Evolutionary conservation across 2,888 invertebrate species (phyloP).

Genomic region (Rotaria sp.): DNA sequence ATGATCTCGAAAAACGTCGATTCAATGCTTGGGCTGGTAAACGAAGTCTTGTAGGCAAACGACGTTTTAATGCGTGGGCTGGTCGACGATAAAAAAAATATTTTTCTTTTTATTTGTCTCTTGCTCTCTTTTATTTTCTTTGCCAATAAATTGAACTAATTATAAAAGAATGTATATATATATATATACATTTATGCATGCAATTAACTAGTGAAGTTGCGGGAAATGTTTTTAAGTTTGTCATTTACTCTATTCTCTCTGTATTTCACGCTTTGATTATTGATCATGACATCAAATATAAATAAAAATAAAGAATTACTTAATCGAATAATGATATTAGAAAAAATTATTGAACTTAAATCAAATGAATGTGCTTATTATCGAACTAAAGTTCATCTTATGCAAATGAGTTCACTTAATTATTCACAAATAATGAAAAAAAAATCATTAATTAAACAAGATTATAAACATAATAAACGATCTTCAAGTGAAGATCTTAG

Average conservation of each 20-base stretch:
- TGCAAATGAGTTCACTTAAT: neutral
- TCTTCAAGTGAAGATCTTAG: neutral
- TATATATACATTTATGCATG: too few relatives aligned
- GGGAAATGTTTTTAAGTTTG: neutral
- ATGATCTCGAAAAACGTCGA: neutral
- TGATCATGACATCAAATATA: neutral
- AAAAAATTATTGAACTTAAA: conserved; percentile 12
- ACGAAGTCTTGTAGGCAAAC: neutral
- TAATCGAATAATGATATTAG: neutral
- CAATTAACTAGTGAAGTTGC: neutral
- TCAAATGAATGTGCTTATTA: conserved; percentile 22
- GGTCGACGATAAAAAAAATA: conserved; percentile 11
- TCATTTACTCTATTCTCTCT: neutral
- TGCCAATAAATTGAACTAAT: neutral
- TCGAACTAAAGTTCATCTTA: neutral
- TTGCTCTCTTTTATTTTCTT: neutral
- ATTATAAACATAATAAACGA: neutral
- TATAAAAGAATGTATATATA: neutral
- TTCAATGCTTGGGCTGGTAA: conserved; percentile 27
- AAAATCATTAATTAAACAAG: neutral
- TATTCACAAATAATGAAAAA: neutral
- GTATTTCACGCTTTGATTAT: neutral
- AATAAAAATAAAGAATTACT: neutral
- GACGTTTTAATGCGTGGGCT: conserved; percentile 30
- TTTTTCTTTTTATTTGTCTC: neutral